Base-by-base conservation (phyloP, 2,113 vertebrate genomes). In the Sitta europaea region DNA sequence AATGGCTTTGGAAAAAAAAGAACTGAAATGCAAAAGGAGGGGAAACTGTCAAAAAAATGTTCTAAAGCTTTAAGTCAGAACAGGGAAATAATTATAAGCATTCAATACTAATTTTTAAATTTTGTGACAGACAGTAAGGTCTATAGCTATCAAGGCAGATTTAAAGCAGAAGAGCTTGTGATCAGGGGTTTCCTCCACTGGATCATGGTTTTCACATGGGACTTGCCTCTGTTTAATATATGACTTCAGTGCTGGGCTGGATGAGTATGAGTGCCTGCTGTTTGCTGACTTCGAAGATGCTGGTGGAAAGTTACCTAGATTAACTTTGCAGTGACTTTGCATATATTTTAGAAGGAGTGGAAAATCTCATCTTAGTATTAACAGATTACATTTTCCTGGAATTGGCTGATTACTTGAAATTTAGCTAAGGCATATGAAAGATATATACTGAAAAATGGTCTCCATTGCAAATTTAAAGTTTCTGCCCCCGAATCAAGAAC, bases 261-360 rank as follows among this genome's bases (percentile, higher is more conserved):
- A n/a, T n/a, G n/a, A n/a, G n/a, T n/a, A n/a, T 22, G 4, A 0
- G 1, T 48, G 21, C 22, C 15, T 6, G 0, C 12, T 2, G 0
- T 67, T 51, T 59, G 24, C 31, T 70, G 50, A 16, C 36, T 50
- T 75, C 17, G 23, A 80, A 58, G 47, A 8, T 33, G 59, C 35
- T 83, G 36, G 3, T n/a, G 9, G 45, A 16, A 86, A 53, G 12
- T 62, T 74, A 65, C 6, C 17, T n/a, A 22, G 20, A 24, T 29
- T 18, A 61, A 59, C 9, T 54, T 62, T 72, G 10, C 15, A 10
- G 31, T 50, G 48, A 38, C 22, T 74, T 66, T 22, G 19, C 33
- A 58, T 40, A 29, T 33, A n/a, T 3, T 10, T 68, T 35, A 47
- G 27, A n/a, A 36, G 11, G 12, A 53, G 8, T 16, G 8, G 13